Conservation (phyloP, 2,113 vertebrate species). For the Tylochromis polylepis region DNA sequence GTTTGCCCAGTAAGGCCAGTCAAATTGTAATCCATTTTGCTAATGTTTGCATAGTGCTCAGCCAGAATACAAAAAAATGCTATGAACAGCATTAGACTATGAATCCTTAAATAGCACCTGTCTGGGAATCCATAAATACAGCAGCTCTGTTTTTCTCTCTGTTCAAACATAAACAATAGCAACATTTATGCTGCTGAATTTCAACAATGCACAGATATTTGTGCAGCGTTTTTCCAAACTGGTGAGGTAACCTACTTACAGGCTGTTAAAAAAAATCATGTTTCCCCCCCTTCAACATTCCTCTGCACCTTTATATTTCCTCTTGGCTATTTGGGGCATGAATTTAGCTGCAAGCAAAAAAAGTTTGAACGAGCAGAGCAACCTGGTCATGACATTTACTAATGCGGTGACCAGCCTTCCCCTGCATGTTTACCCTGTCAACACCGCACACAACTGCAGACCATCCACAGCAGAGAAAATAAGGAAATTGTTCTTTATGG, state of each 20-base stretch:
- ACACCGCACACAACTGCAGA: conserved; percentile 12
- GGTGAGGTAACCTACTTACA: background rate
- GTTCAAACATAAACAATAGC: background rate
- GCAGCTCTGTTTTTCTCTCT: background rate
- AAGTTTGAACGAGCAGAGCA: conserved; percentile 19
- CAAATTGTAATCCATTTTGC: conserved; percentile 8
- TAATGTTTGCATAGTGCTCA: conserved; percentile 7
- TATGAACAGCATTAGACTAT: background rate
- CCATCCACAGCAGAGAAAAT: conserved; percentile 1
- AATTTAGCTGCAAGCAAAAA: background rate
- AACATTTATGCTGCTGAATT: background rate
- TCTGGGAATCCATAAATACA: background rate
- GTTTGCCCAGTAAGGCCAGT: conserved; percentile 10
- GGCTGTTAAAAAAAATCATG: background rate
- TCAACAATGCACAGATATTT: background rate
- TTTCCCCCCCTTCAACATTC: background rate
- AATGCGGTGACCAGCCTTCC: background rate
- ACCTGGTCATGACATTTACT: conserved; percentile 16
- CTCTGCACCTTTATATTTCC: background rate
- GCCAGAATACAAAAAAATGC: background rate
- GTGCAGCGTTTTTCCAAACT: background rate
- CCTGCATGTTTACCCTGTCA: conserved; percentile 40
- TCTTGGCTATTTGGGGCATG: background rate
- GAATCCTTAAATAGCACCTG: background rate
- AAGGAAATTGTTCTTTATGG: background rate